Conservation (phyloP, 2,888 invertebrate species). For the Strigamia maritima region DNA sequence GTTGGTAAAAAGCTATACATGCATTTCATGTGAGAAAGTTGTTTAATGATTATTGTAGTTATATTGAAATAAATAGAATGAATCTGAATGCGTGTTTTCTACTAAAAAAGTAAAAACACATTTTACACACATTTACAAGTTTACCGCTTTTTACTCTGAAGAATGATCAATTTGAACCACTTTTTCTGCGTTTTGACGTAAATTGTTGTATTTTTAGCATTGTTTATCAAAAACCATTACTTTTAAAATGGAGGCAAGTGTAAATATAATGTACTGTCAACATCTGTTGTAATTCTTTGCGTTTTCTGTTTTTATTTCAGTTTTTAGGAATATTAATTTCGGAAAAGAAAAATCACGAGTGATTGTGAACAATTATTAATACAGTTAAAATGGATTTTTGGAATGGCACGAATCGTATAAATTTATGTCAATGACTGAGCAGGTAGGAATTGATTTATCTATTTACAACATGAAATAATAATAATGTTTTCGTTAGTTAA, state of each 20-base stretch:
- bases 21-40: slow-evolving; percentile 1
- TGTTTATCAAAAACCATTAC: not conserved
- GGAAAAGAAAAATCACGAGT: not conserved
- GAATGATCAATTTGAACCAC: no score
- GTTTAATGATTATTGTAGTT: not conserved
- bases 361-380: not conserved
- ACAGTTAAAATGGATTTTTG: no score
- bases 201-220: not conserved
- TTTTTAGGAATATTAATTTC: not conserved
- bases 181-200: no score
- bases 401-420: not conserved
- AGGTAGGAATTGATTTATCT: not conserved
- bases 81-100: not conserved
- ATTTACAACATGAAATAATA: not conserved
- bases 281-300: not conserved
- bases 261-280: no score
- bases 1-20: not conserved
- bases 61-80: not conserved
- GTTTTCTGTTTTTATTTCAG: no score
- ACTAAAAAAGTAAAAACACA: not conserved
- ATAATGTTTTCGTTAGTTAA: no score
- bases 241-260: not conserved
- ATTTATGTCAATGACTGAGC: not conserved
- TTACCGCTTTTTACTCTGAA: no score
- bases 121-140: no score